Base-by-base conservation (phyloP, 2,113 vertebrate species). In the Psittacula cyanocephala region DNA sequence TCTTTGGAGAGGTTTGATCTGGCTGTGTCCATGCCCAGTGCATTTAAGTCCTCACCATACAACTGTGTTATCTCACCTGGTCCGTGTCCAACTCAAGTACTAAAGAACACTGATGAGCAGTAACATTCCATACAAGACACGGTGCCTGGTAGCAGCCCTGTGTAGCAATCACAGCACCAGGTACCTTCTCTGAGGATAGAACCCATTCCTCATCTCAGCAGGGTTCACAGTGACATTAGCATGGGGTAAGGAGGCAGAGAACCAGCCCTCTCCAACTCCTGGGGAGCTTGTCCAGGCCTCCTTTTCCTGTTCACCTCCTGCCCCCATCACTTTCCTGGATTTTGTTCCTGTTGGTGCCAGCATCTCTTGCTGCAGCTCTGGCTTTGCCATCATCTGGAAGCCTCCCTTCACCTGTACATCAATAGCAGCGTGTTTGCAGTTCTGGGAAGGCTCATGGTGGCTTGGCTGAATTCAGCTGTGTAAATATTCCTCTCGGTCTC, bases 371-470 rank as follows among this genome's bases (percentile, higher is more conserved):
- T 88, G 62, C 49, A 83, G 72, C 90, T 63, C 71, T 35, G 27
- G 49, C 47, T 95, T 60, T 89, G 81, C 93, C 27, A 17, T 91
- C 78, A 18, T 91, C n/a, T 86, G 93, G 71, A 83, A 52, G 10
- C 41, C 43, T 91, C 79, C 72, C 50, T 90, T 80, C 93, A 93
- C 95, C 93, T 96, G 88, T 50, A 31, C 52, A 14, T 67, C 82
- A 75, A 35, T 0, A 80, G 77, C 96, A 80, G 64, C 2, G 13
- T 3, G 2, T 47, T 13, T 33, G 37, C 72, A 25, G 6, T 96
- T 96, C 95, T 93, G 96, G 93, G 96, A 96, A 96, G 53, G 86
- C 88, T 50, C 25, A 10, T 10, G 82, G 87, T 78, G 91, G 92
- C 87, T 89, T 94, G 95, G 93, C 81, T 4, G 70, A 89, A 55